Base-by-base conservation (phyloP, 1,140 invertebrate species). In the Ylistrum balloti region DNA sequence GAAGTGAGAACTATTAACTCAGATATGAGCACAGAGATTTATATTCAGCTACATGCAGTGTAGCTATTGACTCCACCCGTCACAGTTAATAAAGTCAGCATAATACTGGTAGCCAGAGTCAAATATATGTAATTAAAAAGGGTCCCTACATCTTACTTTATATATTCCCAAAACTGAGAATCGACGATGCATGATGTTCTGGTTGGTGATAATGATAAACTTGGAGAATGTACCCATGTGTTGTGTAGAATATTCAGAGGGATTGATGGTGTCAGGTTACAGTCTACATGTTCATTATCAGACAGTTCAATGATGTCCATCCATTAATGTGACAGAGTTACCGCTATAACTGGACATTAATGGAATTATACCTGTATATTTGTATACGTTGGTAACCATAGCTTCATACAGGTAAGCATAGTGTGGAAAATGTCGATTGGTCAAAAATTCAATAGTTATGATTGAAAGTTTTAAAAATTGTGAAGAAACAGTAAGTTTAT, bases 31-130 rank as follows among this genome's bases (percentile, higher is more conserved):
- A 13, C 5, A 7, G 35, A 38, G 17, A 74, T 74, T 28, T n/a
- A 5, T 74, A 28, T 74, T 74, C 56, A 74, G 56, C 2, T 74
- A 74, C 56, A 74, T 74, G 56, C 56, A n/a, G 56, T 17, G 56
- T 74, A 5, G 28, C 56, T 74, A 74, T 5, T n/a, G 56, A 74
- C 56, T 74, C 56, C 56, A 74, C 56, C 56, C 56, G 56, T 74
- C 56, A 74, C 56, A 74, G 22, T 74, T 74, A 74, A 74, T 74
- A n/a, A 48, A 74, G 56, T n/a, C 56, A 9, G 56, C 28, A 74
- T 28, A 28, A 74, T 74, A 74, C 56, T 5, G 56, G 2, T 74
- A 74, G 3, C 15, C n/a, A 28, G 22, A n/a, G 56, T 74, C 22
- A 74, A 74, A 74, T 22, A 74, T n/a, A 22, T 28, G 9, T n/a